Evolutionary conservation across 2,888 invertebrate species (phyloP).

Genomic region (Elaeidobius kamerunicus): DNA sequence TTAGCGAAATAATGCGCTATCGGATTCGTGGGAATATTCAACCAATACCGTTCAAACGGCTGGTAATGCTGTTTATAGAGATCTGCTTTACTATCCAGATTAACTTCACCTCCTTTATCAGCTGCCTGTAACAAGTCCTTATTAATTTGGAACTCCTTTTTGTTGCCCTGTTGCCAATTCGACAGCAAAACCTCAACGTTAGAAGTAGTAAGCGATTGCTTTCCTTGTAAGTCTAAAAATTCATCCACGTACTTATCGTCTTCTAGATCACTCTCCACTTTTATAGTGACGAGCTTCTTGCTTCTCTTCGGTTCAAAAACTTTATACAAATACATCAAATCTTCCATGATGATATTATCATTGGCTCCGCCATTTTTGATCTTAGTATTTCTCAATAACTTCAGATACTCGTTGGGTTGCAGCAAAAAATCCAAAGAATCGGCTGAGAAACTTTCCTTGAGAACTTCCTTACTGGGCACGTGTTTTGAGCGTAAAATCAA

Average conservation of each 20-base stretch:
- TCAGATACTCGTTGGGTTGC: slow-evolving; percentile 38
- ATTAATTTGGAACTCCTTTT: slow-evolving; percentile 11
- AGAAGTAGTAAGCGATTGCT: background rate
- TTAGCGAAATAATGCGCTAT: slow-evolving; percentile 26
- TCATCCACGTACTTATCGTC: slow-evolving; percentile 9
- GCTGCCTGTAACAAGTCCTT: background rate
- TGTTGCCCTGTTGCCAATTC: slow-evolving; percentile 20
- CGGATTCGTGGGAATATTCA: slow-evolving; percentile 36
- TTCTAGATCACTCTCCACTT: background rate
- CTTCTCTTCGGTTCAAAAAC: background rate
- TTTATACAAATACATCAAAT: slow-evolving; percentile 16
- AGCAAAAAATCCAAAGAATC: slow-evolving; percentile 41
- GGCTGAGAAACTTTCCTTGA: slow-evolving; percentile 36
- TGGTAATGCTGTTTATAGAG: slow-evolving; percentile 40
- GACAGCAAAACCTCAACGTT: slow-evolving; percentile 10
- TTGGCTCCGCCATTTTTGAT: slow-evolving; percentile 41
- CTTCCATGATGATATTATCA: slow-evolving; percentile 37
- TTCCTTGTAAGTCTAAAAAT: slow-evolving; percentile 6
- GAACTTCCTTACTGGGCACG: background rate
- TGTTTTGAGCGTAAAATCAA: slow-evolving; percentile 32
- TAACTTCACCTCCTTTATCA: background rate
- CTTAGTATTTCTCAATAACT: slow-evolving; percentile 32
- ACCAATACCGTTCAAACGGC: slow-evolving; percentile 43
- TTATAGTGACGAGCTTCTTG: slow-evolving; percentile 24
- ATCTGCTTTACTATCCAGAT: too few species aligned